Evolutionary conservation across 2,113 vertebrate species (phyloP).

Genomic region (Piprites chloris): DNA sequence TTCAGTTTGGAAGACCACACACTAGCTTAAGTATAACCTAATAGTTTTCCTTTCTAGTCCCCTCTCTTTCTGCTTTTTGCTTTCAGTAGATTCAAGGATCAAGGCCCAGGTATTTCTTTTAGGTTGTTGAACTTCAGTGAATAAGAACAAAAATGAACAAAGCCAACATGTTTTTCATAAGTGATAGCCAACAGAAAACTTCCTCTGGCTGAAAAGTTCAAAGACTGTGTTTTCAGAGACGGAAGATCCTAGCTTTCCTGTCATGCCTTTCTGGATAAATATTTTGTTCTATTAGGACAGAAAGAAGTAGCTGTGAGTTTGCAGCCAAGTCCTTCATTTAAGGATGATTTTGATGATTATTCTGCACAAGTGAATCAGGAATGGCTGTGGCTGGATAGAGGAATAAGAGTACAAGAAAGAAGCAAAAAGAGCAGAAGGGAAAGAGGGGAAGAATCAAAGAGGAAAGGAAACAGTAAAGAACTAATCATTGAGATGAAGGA

Average conservation of each 20-base stretch:
- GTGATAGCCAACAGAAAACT: slow-evolving; percentile 55
- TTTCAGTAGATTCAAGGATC: slow-evolving; percentile 37
- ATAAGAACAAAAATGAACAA: slow-evolving; percentile 45
- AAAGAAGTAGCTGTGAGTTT: background rate
- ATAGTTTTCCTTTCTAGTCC: slow-evolving; percentile 1
- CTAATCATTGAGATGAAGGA: background rate
- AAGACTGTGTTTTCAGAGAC: slow-evolving; percentile 16
- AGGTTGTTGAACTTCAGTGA: background rate
- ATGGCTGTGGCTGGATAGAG: background rate
- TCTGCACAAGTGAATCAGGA: background rate
- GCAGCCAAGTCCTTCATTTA: background rate
- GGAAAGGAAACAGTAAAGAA: background rate
- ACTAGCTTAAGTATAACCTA: background rate
- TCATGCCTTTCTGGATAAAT: background rate
- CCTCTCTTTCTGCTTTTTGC: background rate
- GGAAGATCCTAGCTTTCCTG: background rate
- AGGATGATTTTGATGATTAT: background rate
- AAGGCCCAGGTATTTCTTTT: slow-evolving; percentile 27
- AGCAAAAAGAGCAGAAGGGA: background rate
- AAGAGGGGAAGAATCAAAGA: background rate
- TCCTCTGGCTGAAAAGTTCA: slow-evolving; percentile 52
- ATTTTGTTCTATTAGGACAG: background rate
- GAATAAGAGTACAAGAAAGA: background rate
- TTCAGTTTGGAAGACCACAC: background rate
- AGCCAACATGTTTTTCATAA: slow-evolving; percentile 44